Conservation (phyloP, 2,888 invertebrate species). For the Ypsolopha sequella region DNA sequence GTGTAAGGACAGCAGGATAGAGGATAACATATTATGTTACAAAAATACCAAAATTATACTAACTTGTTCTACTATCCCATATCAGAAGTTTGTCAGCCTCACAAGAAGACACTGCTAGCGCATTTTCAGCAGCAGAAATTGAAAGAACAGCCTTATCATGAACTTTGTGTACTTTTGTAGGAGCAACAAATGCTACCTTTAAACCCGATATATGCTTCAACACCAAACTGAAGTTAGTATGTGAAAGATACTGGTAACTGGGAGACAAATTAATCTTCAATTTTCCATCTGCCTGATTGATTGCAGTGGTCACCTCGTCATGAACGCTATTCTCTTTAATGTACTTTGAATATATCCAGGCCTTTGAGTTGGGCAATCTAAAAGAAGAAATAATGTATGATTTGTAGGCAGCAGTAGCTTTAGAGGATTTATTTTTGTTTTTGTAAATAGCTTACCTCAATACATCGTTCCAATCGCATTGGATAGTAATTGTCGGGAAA, state of each 20-base stretch:
- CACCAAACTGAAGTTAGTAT: constrained; percentile 46
- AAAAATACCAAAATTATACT: no score
- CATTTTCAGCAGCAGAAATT: constrained; percentile 71
- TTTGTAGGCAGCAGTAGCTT: neutral
- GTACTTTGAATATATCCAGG: constrained; percentile 65
- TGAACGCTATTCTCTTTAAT: constrained; percentile 46
- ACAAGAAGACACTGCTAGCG: constrained; percentile 73
- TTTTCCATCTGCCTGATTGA: constrained; percentile 42
- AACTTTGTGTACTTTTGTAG: constrained; percentile 55
- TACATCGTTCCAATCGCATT: constrained; percentile 68
- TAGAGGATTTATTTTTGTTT: neutral
- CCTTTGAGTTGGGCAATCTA: constrained; percentile 54
- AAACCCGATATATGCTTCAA: constrained; percentile 54
- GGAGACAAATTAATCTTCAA: constrained; percentile 46
- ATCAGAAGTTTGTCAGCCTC: constrained; percentile 69
- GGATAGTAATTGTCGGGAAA: constrained; percentile 56
- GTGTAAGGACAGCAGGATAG: no score
- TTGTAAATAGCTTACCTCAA: constrained; percentile 35
- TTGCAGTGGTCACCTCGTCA: constrained; percentile 42
- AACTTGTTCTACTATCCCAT: constrained; percentile 75
- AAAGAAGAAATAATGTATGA: constrained; percentile 13
- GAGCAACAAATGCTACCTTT: constrained; percentile 62
- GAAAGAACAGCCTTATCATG: constrained; percentile 65
- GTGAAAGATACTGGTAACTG: constrained; percentile 49
- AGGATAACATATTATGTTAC: no score